phyloP scores from a whole-genome alignment of 2,113 vertebrate genomes.

The Pelmatolapia mariae region DNA sequence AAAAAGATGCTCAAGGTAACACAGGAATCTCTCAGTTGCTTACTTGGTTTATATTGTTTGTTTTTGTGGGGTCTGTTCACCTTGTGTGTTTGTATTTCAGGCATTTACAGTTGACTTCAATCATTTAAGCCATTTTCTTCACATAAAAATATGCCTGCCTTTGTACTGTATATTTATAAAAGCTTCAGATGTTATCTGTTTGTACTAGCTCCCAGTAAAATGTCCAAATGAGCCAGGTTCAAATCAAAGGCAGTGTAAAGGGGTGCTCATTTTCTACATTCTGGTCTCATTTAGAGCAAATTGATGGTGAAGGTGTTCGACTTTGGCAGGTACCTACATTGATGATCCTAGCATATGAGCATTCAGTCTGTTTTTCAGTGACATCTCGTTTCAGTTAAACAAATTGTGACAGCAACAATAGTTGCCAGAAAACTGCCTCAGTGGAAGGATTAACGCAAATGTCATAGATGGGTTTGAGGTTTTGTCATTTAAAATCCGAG shows the following conservation, averaged over 20 bases:
- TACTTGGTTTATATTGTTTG: neutral
- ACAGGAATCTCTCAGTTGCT: neutral
- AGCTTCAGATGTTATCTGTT: neutral
- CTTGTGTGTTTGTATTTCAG: neutral
- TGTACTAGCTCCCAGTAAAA: neutral
- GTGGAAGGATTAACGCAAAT: neutral
- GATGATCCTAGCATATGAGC: neutral
- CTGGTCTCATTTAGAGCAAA: neutral
- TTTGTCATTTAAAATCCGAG: neutral
- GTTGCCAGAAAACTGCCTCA: neutral
- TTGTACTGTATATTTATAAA: neutral
- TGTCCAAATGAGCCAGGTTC: neutral
- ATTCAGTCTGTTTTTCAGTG: neutral
- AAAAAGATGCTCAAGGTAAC: conserved; percentile 97
- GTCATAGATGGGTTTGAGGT: neutral
- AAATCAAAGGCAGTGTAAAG: neutral
- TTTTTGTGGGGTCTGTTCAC: neutral
- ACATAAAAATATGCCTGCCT: neutral
- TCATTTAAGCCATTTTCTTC: neutral
- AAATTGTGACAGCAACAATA: accelerated
- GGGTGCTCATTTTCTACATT: neutral
- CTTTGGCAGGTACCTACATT: neutral
- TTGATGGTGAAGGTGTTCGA: neutral
- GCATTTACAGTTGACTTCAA: neutral
- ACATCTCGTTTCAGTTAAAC: neutral